Conservation (phyloP, 1,140 invertebrate species). For the Drosophila ohnishii region DNA sequence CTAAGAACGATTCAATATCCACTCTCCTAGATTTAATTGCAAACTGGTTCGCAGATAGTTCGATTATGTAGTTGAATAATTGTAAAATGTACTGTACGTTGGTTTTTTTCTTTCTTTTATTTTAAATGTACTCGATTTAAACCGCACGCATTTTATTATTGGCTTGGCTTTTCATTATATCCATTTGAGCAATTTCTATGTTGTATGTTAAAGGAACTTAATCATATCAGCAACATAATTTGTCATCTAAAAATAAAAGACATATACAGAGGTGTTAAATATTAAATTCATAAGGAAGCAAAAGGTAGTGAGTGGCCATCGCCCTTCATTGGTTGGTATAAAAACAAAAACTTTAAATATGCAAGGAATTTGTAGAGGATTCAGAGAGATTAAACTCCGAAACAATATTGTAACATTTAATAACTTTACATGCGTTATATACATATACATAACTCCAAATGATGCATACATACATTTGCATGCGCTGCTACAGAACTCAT, state of each 20-base stretch:
- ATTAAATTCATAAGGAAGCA: background rate
- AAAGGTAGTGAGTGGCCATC: background rate
- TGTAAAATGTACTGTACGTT: background rate
- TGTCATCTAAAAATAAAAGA: background rate
- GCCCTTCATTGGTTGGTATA: background rate
- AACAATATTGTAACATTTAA: background rate
- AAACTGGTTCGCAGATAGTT: background rate
- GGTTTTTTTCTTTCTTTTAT: background rate
- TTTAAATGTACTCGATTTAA: background rate
- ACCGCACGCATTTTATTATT: slow-evolving; percentile 2
- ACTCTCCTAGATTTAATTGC: background rate
- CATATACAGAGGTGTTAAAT: background rate
- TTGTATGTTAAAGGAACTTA: slow-evolving; percentile 11
- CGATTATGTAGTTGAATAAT: slow-evolving; percentile 13
- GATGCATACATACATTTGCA: slow-evolving; percentile 14
- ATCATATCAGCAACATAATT: slow-evolving; percentile 9
- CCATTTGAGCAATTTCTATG: slow-evolving; percentile 2
- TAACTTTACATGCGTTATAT: background rate
- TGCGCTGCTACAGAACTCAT: background rate
- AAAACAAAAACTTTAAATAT: background rate
- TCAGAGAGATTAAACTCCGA: background rate
- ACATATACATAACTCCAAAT: background rate
- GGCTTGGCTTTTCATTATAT: background rate
- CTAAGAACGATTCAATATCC: slow-evolving; percentile 12
- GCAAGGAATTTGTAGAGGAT: too few species aligned